Evolutionary conservation across 2,888 invertebrate genomes (phyloP), one percentile per base, ranked within the genome.

Genomic region (Drosophila anomelani): DNA sequence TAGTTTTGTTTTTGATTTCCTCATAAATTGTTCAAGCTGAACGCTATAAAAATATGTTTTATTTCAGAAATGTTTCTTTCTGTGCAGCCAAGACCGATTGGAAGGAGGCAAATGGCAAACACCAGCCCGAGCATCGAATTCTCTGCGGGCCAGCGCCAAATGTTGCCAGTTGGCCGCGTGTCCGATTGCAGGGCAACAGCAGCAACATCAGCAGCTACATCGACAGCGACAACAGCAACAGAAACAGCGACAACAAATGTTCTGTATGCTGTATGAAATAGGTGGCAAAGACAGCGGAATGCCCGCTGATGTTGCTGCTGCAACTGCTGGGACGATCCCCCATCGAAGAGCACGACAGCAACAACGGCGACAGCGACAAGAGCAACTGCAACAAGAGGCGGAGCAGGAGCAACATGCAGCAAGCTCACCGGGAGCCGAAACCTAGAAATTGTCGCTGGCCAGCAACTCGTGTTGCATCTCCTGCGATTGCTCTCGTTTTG

Each of bases 201-300:
- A 44, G 20, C 54, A 56, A 34, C 80, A 78, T 23, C 44, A 17
- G 54, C 78, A 57, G 41, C 79, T 61, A 56, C 60, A 73, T 74
- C 74, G 51, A 63, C 74, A 71, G 46, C 60, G 51, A 41, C 64
- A 70, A 29, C 75, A 71, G 53, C 61, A 54, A 47, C 66, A 67
- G 51, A 51, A 43, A 67, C 75, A 77, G 78, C 77, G 64, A 73
- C 75, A 77, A 76, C 74, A 74, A 76, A 78, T 84, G 77, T 84
- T 78, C 59, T 59, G 51, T 29, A 44, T 66, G 64, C 53, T 71
- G 77, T 76, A 75, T 86, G 77, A 88, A 88, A 88, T 86, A 83
- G 88, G 88, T 83, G 83, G 83, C 88, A 88, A 83, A 78, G 75
- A 75, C 71, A 80, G 70, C 78, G 83, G 83, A 88, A 83, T 88